Base-by-base conservation (phyloP, 1,140 invertebrate genomes). In the Drosophila carrolli region DNA sequence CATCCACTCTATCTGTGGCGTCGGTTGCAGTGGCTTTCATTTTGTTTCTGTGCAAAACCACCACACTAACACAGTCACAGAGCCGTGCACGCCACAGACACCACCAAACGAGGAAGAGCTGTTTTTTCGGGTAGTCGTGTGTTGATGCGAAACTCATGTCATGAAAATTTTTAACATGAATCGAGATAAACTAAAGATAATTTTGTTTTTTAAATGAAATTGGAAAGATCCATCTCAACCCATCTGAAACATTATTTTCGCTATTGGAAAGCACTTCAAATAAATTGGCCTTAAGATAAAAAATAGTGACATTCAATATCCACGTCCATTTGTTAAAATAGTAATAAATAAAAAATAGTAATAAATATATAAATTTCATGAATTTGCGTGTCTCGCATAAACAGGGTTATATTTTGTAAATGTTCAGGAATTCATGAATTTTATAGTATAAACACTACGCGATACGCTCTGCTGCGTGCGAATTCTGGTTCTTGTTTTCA, bases 31-130 rank as follows among this genome's bases (percentile, higher is more conserved):
- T 73, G 81, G 82, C 81, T 79, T 85, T 85, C 81, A 89, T 89
- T 89, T 89, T 89, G 85, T 89, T 89, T 89, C 83, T 85, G 80
- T 89, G 80, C 84, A 68, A 82, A 83, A 86, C 83, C 76, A 89
- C 84, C 79, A 83, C 83, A 79, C 62, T 51, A 67, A 73, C 51
- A 53, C 70, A 61, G 14, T n/a, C 53, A 41, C 58, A 46, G 32
- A 57, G 63, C 55, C 79, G 19, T 16, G 53, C 44, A 59, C 14
- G 55, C 40, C 40, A 6, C 47, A 75, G 60, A 80, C 72, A 73
- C 53, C 62, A 60, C 43, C 53, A 37, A 59, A 46, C 71, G 74
- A 16, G 55, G 46, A 56, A 67, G 79, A 83, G 80, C 60, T 43
- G 47, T 51, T 55, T 55, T 37, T 37, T n/a, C 38, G 57, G 41